Percentiles rank a stretch among this genome's conserved stretches.
phyloP scores from a whole-genome alignment of 2,888 invertebrate genomes.

The Diloba caeruleocephala region DNA sequence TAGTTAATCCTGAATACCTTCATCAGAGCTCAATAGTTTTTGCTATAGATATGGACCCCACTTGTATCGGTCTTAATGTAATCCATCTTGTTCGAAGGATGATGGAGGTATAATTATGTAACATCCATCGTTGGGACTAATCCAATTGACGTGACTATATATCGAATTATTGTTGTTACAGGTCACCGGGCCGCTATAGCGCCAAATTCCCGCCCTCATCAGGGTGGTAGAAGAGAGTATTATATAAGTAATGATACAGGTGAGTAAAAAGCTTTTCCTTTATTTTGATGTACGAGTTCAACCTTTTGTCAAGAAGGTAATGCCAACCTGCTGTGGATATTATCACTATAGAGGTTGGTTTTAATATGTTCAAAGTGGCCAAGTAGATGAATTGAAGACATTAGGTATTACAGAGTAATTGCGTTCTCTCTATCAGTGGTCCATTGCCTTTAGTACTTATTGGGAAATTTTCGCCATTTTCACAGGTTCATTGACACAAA shows the following conservation, averaged over 20 bases:
- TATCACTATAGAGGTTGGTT: too few relatives aligned
- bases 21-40: neutral
- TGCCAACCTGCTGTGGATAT: too few relatives aligned
- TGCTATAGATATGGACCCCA: slow-evolving; percentile 9
- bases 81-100: slow-evolving; percentile 30
- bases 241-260: slow-evolving; percentile 74
- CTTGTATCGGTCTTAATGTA: neutral
- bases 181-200: slow-evolving; percentile 88
- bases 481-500: too few relatives aligned
- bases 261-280: slow-evolving; percentile 46
- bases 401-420: too few relatives aligned
- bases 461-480: too few relatives aligned
- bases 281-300: neutral
- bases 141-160: slow-evolving; percentile 1
- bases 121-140: slow-evolving; percentile 33
- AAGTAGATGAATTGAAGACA: too few relatives aligned
- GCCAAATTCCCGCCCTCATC: slow-evolving; percentile 84
- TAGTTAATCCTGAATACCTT: too few relatives aligned
- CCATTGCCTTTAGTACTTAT: too few relatives aligned
- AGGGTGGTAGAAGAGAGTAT: slow-evolving; percentile 86
- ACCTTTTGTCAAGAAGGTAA: too few relatives aligned
- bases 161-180: slow-evolving; percentile 56
- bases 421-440: too few relatives aligned
- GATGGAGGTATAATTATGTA: slow-evolving; percentile 36
- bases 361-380: too few relatives aligned